A percentile compares a stretch with the other conserved stretches of the same genome.
Evolutionary conservation across 2,113 vertebrate species (phyloP).

Genomic region (Esox niger): DNA sequence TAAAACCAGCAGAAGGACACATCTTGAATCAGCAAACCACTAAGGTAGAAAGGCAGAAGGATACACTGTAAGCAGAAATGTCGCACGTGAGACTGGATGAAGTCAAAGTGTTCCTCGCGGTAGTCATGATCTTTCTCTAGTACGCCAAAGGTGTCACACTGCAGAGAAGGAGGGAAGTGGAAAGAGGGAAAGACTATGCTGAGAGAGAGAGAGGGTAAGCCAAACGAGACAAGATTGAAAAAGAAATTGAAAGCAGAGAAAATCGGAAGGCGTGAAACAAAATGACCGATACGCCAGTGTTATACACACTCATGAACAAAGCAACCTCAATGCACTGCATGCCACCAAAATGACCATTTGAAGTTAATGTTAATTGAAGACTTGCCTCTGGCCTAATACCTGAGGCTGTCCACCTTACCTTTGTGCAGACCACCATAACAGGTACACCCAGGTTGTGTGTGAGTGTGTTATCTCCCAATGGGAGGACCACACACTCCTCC

Average conservation of each 20-base stretch:
- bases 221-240: too few relatives aligned
- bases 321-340: too few relatives aligned
- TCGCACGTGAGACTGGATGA: conserved; percentile 83
- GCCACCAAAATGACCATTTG: too few relatives aligned
- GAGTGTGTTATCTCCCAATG: conserved; percentile 81
- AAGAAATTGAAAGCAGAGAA: too few relatives aligned
- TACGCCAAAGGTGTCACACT: conserved; percentile 83
- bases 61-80: conserved; percentile 86
- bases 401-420: conserved; percentile 65
- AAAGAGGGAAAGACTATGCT: neutral
- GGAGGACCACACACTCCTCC: conserved; percentile 74
- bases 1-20: too few relatives aligned
- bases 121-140: conserved; percentile 88
- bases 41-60: conserved; percentile 60
- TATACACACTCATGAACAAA: neutral
- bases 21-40: neutral
- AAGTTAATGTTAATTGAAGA: too few relatives aligned
- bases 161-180: conserved; percentile 25
- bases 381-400: too few relatives aligned
- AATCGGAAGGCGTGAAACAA: conserved; percentile 16
- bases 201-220: conserved; percentile 14
- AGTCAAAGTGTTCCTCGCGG: conserved; percentile 84
- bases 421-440: conserved; percentile 82
- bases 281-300: neutral
- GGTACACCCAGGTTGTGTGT: conserved; percentile 85